Percentiles rank a stretch among this genome's conserved stretches.
These are phyloP conservation scores for Agapetus fuscipes DNA, from an alignment of 2,888 invertebrate genomes.

Conservation along the genomic window DNA sequence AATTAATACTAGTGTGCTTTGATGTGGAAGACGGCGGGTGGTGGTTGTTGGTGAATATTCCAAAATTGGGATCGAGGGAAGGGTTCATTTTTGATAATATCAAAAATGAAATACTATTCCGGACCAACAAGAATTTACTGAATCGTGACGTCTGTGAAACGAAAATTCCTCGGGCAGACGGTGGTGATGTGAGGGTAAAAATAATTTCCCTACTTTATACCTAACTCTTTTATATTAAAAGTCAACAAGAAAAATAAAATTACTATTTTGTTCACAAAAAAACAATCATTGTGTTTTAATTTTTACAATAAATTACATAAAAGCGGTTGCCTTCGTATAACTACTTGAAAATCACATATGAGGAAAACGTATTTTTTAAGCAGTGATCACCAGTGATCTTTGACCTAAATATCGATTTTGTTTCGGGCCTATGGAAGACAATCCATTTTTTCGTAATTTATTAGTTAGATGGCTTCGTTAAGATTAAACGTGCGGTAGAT, in stretches of 20 bases:
- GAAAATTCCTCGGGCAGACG: slow-evolving; percentile 15
- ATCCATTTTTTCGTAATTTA: slow-evolving; percentile 7
- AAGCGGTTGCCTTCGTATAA: too few relatives aligned
- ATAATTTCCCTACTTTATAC: too few relatives aligned
- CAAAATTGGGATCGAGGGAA: slow-evolving; percentile 9
- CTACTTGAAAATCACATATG: too few relatives aligned
- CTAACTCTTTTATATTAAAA: too few relatives aligned
- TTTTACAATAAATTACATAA: too few relatives aligned
- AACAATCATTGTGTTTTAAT: too few relatives aligned
- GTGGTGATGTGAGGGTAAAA: slow-evolving; percentile 7
- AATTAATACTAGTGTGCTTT: slow-evolving; percentile 13
- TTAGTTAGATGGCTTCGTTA: slow-evolving; percentile 1
- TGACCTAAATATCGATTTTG: slow-evolving; percentile 17
- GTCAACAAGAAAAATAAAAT: too few relatives aligned
- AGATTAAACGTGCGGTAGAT: slow-evolving; percentile 1
- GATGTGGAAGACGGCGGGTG: slow-evolving; percentile 7
- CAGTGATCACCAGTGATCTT: slow-evolving; percentile 5
- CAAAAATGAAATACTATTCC: slow-evolving; percentile 4
- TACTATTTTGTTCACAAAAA: too few relatives aligned
- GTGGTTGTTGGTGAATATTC: slow-evolving; percentile 6
- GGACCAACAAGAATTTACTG: slow-evolving; percentile 12
- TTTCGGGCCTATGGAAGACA: slow-evolving; percentile 5
- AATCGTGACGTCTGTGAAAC: slow-evolving; percentile 14
- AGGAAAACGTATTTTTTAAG: too few relatives aligned
- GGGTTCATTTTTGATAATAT: slow-evolving; percentile 14